These are phyloP conservation scores for Pluvianellus socialis DNA, from an alignment of 2,113 vertebrate species.

Conservation along the genomic window DNA sequence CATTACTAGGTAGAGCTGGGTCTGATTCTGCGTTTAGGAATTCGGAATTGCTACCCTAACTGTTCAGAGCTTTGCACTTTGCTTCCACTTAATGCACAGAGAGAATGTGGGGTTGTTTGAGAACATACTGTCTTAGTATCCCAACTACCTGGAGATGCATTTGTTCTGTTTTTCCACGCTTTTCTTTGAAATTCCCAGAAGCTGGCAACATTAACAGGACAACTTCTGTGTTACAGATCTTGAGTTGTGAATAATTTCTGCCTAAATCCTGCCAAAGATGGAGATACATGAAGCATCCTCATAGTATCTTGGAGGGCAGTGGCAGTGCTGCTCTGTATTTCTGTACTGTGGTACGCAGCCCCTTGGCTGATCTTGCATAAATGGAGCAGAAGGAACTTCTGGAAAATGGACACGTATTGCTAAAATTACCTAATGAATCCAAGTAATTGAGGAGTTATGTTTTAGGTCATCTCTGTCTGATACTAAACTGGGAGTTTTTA, in stretches of 20 bases:
- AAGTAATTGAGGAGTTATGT: background rate
- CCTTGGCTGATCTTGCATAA: background rate
- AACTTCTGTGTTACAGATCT: background rate
- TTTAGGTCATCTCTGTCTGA: background rate
- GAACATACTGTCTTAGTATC: background rate
- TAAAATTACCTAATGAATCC: background rate
- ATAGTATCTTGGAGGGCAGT: background rate
- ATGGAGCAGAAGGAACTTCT: background rate
- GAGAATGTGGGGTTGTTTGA: accelerated
- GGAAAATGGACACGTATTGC: background rate
- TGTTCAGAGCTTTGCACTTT: background rate
- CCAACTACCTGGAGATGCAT: background rate
- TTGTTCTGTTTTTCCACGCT: background rate
- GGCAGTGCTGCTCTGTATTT: background rate
- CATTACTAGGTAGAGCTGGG: background rate
- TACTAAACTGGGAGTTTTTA: background rate
- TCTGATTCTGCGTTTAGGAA: background rate
- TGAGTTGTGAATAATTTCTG: background rate
- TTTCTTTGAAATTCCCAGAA: background rate
- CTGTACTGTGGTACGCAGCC: background rate
- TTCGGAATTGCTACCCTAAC: background rate
- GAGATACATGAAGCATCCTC: background rate
- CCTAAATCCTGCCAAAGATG: background rate
- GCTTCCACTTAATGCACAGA: background rate
- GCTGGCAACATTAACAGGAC: background rate